phyloP scores from a whole-genome alignment of 2,797 vertebrate species.

The Cirrhinus molitorella region DNA sequence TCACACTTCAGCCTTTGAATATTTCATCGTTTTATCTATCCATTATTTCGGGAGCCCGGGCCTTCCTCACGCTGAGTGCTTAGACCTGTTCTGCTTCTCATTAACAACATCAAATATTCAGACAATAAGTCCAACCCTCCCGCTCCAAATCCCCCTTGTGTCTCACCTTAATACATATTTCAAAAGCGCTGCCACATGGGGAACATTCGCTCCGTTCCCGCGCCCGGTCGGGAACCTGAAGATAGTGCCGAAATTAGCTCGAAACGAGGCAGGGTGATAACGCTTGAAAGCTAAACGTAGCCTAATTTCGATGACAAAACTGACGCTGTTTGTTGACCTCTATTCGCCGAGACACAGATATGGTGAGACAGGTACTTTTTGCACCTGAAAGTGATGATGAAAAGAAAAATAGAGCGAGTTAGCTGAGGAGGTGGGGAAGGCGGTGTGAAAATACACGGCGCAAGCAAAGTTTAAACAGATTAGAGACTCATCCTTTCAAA shows the following conservation, averaged over 20 bases:
- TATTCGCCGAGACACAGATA: slow-evolving; percentile 7
- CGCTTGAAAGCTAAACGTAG: slow-evolving; percentile 46
- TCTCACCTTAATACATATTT: slow-evolving; percentile 75
- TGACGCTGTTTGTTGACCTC: slow-evolving; percentile 55
- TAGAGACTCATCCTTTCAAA: slow-evolving; percentile 80
- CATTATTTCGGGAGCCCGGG: slow-evolving; percentile 67
- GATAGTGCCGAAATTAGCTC: slow-evolving; percentile 49
- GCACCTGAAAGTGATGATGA: slow-evolving; percentile 52
- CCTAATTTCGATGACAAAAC: slow-evolving; percentile 45
- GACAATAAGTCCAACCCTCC: slow-evolving; percentile 68
- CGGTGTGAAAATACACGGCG: slow-evolving; percentile 72
- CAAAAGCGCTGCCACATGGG: slow-evolving; percentile 69
- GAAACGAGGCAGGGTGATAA: slow-evolving; percentile 51
- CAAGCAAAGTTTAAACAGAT: slow-evolving; percentile 82
- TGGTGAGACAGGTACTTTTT: slow-evolving; percentile 37
- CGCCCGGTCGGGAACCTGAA: slow-evolving; percentile 1
- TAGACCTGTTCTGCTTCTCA: slow-evolving; percentile 77
- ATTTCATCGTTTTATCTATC: slow-evolving; percentile 73
- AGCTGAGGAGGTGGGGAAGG: slow-evolving; percentile 40
- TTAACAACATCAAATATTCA: slow-evolving; percentile 81
- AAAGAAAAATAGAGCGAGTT: slow-evolving; percentile 57
- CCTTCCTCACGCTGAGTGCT: slow-evolving; percentile 69
- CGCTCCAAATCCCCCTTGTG: slow-evolving; percentile 66
- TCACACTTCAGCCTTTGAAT: slow-evolving; percentile 71
- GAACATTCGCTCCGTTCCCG: background rate